Percentiles rank a stretch among this genome's conserved stretches.
phyloP scores from a whole-genome alignment of 2,113 vertebrate genomes.

The Mustela lutreola region DNA sequence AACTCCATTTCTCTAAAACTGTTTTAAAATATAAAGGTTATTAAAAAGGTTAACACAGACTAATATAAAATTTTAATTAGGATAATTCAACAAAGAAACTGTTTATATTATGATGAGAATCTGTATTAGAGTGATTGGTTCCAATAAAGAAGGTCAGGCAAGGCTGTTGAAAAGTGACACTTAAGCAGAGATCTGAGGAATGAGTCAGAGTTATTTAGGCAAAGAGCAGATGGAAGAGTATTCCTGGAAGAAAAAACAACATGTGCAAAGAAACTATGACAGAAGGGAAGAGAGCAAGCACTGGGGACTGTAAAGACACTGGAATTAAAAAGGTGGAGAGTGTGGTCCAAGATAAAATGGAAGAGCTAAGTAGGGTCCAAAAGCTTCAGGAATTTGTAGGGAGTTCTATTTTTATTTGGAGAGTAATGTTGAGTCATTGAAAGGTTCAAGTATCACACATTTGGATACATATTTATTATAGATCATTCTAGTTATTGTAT shows the following conservation, averaged over 20 bases:
- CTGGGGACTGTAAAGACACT: neutral
- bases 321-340: neutral
- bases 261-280: constrained; percentile 17
- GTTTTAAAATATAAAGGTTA: constrained; percentile 49
- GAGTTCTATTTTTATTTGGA: neutral
- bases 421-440: neutral
- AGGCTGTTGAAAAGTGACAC: constrained; percentile 44
- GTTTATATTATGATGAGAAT: neutral
- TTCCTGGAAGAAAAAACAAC: constrained; percentile 55
- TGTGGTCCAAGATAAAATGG: neutral
- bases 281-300: constrained; percentile 4
- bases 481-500: neutral
- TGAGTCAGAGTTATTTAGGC: constrained; percentile 7
- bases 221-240: constrained; percentile 50
- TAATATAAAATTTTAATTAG: constrained; percentile 45
- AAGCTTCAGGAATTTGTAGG: neutral
- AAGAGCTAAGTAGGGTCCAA: neutral
- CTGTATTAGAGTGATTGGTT: constrained; percentile 21
- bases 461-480: neutral
- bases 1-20: constrained; percentile 16
- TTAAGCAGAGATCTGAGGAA: neutral
- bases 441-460: neutral
- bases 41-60: constrained; percentile 1
- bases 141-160: constrained; percentile 45
- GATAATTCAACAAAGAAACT: neutral